phyloP scores from a whole-genome alignment of 1,140 invertebrate species.

The Tyrophagus putrescentiae region DNA sequence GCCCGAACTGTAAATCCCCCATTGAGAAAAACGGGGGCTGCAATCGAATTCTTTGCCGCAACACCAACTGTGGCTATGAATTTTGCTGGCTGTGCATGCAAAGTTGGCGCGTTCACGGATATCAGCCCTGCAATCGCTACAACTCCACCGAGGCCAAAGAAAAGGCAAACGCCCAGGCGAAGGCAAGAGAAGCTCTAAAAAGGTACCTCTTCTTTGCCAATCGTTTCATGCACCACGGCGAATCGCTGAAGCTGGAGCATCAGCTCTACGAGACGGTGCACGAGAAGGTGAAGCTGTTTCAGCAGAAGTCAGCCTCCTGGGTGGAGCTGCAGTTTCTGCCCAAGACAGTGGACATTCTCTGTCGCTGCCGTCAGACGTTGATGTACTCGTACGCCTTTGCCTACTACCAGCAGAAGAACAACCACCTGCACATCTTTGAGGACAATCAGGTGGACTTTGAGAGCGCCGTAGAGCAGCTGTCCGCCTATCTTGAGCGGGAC shows the following conservation, averaged over 20 bases:
- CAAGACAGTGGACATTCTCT: constrained; percentile 73
- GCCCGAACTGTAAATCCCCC: constrained; percentile 16
- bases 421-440: neutral
- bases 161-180: constrained; percentile 58
- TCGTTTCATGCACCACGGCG: constrained; percentile 98
- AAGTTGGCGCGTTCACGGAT: constrained; percentile 46
- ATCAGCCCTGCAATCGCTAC: constrained; percentile 96
- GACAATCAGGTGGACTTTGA: neutral
- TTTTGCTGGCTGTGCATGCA: constrained; percentile 22
- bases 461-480: neutral
- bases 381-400: constrained; percentile 68
- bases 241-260: constrained; percentile 88
- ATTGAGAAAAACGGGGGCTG: constrained; percentile 22
- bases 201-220: constrained; percentile 99
- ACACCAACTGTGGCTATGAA: constrained; percentile 30
- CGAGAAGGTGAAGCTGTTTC: constrained; percentile 73
- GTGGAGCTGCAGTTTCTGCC: constrained; percentile 99
- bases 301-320: constrained; percentile 74
- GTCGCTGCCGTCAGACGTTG: constrained; percentile 90
- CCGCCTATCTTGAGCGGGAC: neutral
- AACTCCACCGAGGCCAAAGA: constrained; percentile 92
- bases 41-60: constrained; percentile 33
- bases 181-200: constrained; percentile 89
- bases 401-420: neutral
- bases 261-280: constrained; percentile 77